Base-by-base conservation (phyloP, 1,140 invertebrate species). In the Leptinotarsa lineolata region DNA sequence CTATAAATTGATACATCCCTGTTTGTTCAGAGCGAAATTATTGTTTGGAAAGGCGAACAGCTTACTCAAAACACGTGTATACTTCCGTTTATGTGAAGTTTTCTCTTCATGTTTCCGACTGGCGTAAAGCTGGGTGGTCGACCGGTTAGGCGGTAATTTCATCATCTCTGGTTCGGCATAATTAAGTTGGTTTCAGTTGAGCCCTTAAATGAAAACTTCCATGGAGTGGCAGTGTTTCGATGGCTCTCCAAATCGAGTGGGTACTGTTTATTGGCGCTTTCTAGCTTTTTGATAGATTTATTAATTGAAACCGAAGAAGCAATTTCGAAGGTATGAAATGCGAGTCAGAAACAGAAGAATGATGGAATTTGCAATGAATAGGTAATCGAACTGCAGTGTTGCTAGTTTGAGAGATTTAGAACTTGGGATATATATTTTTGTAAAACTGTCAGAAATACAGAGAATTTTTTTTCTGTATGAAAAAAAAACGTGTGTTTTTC, bases 11-110 rank as follows among this genome's bases (percentile, higher is more conserved):
- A 63, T 24, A 22, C 20, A 21, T 11, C 39, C 39, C 5, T 66
- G 64, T 66, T 66, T 66, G 30, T 66, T 66, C 64, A 66, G 64
- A 66, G 12, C 30, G 64, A 16, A 66, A 66, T 66, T 24, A 66
- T 66, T 66, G 64, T 66, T 66, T 66, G 39, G 22, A 66, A 44
- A 66, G 64, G n/a, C 64, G 39, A 66, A 30, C 39, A 66, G 64
- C 18, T 66, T 44, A 66, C 30, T 44, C 20, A 64, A 66, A 24
- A 66, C 64, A 66, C 64, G 64, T 66, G 64, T 66, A 66, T 6
- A 44, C 64, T 66, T 66, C 64, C 64, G 64, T 66, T 66, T 66
- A 44, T 39, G 39, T 39, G 30, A 30, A 39, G 64, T n/a, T 24
- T 66, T 44, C 39, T 66, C 21, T n/a, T n/a, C 64, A 66, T 22